Conservation (phyloP, 2,888 invertebrate species). For the Lepidochitona cinerea region DNA sequence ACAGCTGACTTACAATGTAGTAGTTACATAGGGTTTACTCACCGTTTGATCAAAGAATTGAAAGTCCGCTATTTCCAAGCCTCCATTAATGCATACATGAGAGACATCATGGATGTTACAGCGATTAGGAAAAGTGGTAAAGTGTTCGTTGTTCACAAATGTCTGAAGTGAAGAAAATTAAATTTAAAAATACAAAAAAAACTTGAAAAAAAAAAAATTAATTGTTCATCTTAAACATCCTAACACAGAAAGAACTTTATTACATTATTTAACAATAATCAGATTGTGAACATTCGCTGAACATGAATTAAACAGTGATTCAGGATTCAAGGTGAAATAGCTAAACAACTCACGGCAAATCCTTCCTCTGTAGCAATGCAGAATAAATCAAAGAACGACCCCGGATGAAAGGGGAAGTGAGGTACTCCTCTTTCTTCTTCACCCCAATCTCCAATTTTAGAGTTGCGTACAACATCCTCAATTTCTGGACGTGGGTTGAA, state of each 20-base stretch:
- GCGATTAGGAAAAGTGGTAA: conserved; percentile 39
- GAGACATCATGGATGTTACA: conserved; percentile 33
- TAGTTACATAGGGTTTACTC: no score
- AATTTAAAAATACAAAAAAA: no score
- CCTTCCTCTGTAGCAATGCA: conserved; percentile 71
- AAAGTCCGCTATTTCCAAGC: conserved; percentile 45
- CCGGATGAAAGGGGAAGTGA: conserved; percentile 76
- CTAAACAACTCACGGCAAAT: conserved; percentile 32
- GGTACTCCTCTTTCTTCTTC: conserved; percentile 74
- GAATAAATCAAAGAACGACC: conserved; percentile 74
- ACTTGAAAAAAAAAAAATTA: no score
- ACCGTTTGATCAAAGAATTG: conserved; percentile 46
- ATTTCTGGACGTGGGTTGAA: conserved; percentile 82
- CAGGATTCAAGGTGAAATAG: no score
- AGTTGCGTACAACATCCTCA: conserved; percentile 81
- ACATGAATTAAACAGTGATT: no score
- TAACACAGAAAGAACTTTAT: no score
- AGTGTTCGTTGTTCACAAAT: conserved; percentile 47
- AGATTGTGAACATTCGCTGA: no score
- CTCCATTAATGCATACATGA: conserved; percentile 41
- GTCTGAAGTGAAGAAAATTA: conserved; percentile 28
- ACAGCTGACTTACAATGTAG: neutral
- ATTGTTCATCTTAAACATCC: no score
- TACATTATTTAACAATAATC: no score
- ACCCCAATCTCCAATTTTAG: conserved; percentile 78